Evolutionary conservation across 1,140 invertebrate genomes (phyloP).

Genomic region (Drosophila melanogaster): Release_6_plus_ISO1_MT NC_004354.4:15600501-15601000

Average conservation of each 20-base stretch:
- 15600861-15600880: not conserved
- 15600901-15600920: not conserved
- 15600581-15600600: too few relatives aligned
- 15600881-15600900: not conserved
- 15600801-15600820: not conserved
- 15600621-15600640: too few relatives aligned
- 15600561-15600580: too few relatives aligned
- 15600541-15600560: too few relatives aligned
- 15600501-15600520: not conserved
- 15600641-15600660: too few relatives aligned
- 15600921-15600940: not conserved
- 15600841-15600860: not conserved
- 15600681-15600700: conserved; percentile 10
- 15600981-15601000: conserved; percentile 14
- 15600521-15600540: too few relatives aligned
- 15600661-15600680: not conserved
- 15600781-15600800: conserved; percentile 55
- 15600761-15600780: conserved; percentile 61
- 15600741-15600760: conserved; percentile 69
- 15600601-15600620: too few relatives aligned
- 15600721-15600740: conserved; percentile 67
- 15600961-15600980: not conserved
- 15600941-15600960: not conserved
- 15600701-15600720: conserved; percentile 62
- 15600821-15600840: conserved; percentile 14